Percentiles rank a stretch among this genome's conserved stretches.
Evolutionary conservation across 2,797 vertebrate genomes (phyloP).

Genomic region (Thripadectes ignobilis): DNA sequence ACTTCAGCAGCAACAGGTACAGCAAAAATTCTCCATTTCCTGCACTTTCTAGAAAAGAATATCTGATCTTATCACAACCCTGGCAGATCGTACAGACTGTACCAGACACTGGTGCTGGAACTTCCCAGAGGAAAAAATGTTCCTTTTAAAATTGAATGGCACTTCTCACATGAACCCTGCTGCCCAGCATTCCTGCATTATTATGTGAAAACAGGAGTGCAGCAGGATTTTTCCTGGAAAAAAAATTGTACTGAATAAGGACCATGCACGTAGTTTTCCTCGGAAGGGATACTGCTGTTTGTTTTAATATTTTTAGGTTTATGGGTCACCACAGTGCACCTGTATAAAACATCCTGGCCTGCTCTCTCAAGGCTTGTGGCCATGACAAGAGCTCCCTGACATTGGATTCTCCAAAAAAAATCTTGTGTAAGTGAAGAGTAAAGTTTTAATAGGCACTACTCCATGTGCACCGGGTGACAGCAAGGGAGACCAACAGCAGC

Average conservation of each 20-base stretch:
- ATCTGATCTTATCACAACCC: neutral
- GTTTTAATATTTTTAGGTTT: neutral
- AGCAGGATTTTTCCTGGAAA: neutral
- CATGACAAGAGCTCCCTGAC: neutral
- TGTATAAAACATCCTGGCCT: neutral
- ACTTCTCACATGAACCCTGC: neutral
- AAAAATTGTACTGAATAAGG: neutral
- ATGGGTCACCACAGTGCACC: neutral
- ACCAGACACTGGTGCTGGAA: neutral
- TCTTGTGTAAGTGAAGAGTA: rapidly evolving
- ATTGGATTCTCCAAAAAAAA: neutral
- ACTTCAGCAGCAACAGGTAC: neutral
- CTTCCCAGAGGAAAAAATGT: neutral
- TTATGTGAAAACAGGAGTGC: neutral
- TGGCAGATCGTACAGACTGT: neutral
- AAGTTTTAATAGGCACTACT: neutral
- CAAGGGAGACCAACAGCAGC: neutral
- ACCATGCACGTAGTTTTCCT: neutral
- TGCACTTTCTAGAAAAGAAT: neutral
- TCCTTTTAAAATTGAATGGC: neutral
- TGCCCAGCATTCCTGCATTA: neutral
- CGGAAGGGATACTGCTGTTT: neutral
- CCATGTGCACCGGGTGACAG: neutral
- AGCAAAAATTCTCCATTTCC: neutral
- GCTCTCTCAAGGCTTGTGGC: neutral